A percentile compares a stretch with the other conserved stretches of the same genome.
phyloP scores from a whole-genome alignment of 1,140 invertebrate genomes.

The Dinothrombium tinctorium region DNA sequence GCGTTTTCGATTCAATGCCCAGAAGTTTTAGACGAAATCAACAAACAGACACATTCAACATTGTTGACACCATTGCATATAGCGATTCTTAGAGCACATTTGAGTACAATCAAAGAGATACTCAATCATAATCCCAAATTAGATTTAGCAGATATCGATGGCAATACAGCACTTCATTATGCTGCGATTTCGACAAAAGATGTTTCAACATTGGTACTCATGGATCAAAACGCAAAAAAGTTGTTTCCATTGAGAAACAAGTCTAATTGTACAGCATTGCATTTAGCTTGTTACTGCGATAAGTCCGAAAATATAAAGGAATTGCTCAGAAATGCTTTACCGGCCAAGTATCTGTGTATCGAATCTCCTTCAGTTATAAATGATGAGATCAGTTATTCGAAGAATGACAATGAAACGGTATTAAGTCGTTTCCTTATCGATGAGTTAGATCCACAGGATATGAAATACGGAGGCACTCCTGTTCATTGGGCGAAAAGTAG shows the following conservation, averaged over 20 bases:
- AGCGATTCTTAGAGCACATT: constrained; percentile 2
- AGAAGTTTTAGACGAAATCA: background rate
- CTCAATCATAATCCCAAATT: background rate
- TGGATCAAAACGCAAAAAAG: background rate
- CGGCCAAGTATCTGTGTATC: background rate
- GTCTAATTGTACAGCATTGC: constrained; percentile 7
- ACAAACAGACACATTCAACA: background rate
- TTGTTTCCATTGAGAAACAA: background rate
- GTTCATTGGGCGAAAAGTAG: constrained; percentile 66
- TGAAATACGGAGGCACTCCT: constrained; percentile 70
- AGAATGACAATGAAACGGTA: background rate
- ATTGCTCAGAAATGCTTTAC: constrained; percentile 5
- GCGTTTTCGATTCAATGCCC: background rate
- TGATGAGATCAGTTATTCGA: background rate
- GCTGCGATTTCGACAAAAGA: constrained; percentile 4
- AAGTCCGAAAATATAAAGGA: background rate
- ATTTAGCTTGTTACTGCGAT: constrained; percentile 7
- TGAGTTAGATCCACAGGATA: constrained; percentile 32
- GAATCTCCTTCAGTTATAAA: background rate
- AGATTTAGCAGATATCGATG: background rate
- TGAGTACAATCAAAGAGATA: background rate
- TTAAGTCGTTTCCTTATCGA: constrained; percentile 8
- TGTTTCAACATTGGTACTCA: background rate
- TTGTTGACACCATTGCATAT: constrained; percentile 7
- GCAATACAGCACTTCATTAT: constrained; percentile 8